Percentiles rank a stretch among this genome's conserved stretches.
Evolutionary conservation across 2,797 vertebrate genomes (phyloP).

Genomic region (Philypnodon macrostomus): DNA sequence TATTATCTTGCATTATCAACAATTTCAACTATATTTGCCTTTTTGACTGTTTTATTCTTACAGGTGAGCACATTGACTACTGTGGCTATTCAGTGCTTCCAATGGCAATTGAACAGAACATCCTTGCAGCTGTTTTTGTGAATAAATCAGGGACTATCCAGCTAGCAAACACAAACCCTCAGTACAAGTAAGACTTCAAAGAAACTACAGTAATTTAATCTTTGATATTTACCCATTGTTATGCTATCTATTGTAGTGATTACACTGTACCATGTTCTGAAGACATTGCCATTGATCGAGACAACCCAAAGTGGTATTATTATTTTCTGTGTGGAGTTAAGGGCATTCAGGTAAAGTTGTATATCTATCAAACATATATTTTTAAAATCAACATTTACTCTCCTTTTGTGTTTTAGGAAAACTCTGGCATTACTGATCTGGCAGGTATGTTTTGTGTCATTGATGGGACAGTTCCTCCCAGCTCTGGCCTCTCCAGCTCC

Average conservation of each 20-base stretch:
- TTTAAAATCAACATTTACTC: not conserved
- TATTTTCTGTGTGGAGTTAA: slow-evolving; percentile 98
- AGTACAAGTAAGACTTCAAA: slow-evolving; percentile 82
- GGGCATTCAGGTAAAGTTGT: slow-evolving; percentile 88
- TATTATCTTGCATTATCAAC: not conserved
- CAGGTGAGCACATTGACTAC: slow-evolving; percentile 97
- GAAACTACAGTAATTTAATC: not conserved
- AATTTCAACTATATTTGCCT: not conserved
- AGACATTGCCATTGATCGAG: slow-evolving; percentile 85
- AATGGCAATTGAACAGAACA: slow-evolving; percentile 95
- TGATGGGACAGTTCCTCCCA: slow-evolving; percentile 91
- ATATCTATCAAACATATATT: not conserved
- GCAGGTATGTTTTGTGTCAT: slow-evolving; percentile 90
- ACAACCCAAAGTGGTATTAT: slow-evolving; percentile 90
- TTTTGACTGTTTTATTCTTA: slow-evolving; percentile 13
- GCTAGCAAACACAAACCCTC: slow-evolving; percentile 84
- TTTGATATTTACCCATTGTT: slow-evolving; percentile 33
- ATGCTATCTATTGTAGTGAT: slow-evolving; percentile 85
- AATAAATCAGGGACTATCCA: slow-evolving; percentile 78
- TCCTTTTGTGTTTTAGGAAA: slow-evolving; percentile 78
- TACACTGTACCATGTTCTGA: slow-evolving; percentile 76
- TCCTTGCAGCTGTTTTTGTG: slow-evolving; percentile 88
- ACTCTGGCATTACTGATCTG: slow-evolving; percentile 77
- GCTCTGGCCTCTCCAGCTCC: slow-evolving; percentile 94
- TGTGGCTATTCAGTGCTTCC: slow-evolving; percentile 97